phyloP scores from a whole-genome alignment of 2,113 vertebrate species.

The Poeciliopsis occidentalis region DNA sequence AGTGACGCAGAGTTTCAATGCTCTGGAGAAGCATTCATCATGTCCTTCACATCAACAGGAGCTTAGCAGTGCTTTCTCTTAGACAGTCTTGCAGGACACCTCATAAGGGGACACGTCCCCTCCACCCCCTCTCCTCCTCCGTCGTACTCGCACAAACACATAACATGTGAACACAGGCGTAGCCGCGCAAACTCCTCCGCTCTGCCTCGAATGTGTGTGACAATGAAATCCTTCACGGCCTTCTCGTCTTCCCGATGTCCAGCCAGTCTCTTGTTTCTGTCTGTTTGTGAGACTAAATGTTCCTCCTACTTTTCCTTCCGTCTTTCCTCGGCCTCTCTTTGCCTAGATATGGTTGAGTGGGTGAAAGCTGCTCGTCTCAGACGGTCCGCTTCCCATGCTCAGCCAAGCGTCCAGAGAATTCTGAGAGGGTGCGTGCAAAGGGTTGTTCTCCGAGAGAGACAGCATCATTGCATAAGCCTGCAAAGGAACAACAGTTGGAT shows the following conservation, averaged over 20 bases:
- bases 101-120: slow-evolving; percentile 28
- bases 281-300: slow-evolving; percentile 44
- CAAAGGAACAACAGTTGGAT: slow-evolving; percentile 26
- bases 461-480: slow-evolving; percentile 99
- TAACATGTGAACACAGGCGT: slow-evolving; percentile 14
- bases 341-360: slow-evolving; percentile 96
- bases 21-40: slow-evolving; percentile 65
- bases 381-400: slow-evolving; percentile 91
- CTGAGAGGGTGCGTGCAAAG: slow-evolving; percentile 93
- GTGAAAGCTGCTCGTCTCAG: slow-evolving; percentile 93
- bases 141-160: slow-evolving; percentile 33
- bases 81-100: slow-evolving; percentile 65
- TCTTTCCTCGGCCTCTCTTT: slow-evolving; percentile 22
- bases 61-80: slow-evolving; percentile 74
- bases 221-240: slow-evolving; percentile 43
- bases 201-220: slow-evolving; percentile 54
- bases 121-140: slow-evolving; percentile 46
- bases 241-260: slow-evolving; percentile 53
- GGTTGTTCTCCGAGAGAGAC: slow-evolving; percentile 94
- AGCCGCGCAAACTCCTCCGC: slow-evolving; percentile 35
- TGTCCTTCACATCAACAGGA: slow-evolving; percentile 78
- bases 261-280: slow-evolving; percentile 66
- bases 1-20: slow-evolving; percentile 67
- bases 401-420: slow-evolving; percentile 97
- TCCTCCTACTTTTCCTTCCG: slow-evolving; percentile 61